Evolutionary conservation across 1,140 invertebrate species (phyloP).

Genomic region (Caerostris darwini): DNA sequence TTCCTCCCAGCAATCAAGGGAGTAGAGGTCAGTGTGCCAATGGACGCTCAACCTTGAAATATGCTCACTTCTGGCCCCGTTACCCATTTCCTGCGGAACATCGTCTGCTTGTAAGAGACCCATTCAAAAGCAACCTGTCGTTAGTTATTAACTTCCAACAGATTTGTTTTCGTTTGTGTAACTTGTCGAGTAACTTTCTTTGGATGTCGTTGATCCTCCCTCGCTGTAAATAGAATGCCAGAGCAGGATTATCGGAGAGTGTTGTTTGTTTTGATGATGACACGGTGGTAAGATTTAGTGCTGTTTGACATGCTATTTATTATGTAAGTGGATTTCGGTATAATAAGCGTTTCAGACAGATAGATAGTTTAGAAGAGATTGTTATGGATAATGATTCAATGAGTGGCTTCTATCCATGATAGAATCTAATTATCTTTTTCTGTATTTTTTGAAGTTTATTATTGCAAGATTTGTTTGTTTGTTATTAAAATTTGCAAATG

Average conservation of each 20-base stretch:
- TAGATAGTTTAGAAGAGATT: too few species aligned
- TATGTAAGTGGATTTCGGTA: too few species aligned
- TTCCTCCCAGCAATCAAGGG: not conserved
- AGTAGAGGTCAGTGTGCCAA: constrained; percentile 72
- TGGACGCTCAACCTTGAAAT: constrained; percentile 75
- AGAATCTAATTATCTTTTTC: too few species aligned
- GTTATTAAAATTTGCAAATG: too few species aligned
- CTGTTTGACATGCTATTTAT: too few species aligned
- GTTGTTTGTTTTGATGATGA: too few species aligned
- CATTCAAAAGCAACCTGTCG: not conserved
- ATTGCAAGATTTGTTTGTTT: too few species aligned
- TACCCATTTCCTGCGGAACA: constrained; percentile 77
- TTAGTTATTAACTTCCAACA: not conserved
- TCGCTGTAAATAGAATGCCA: not conserved
- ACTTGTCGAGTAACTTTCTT: constrained; percentile 17
- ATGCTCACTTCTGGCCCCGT: constrained; percentile 66
- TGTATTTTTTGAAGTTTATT: too few species aligned
- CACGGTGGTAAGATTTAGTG: too few species aligned
- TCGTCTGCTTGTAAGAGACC: constrained; percentile 2
- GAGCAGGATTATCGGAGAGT: not conserved
- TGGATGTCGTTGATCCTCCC: not conserved
- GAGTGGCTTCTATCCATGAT: too few species aligned
- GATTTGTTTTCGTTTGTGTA: constrained; percentile 5
- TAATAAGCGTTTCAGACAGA: too few species aligned
- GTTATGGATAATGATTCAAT: too few species aligned